Evolutionary conservation across 2,797 vertebrate species (phyloP).

Genomic region (Saxicola maurus): DNA sequence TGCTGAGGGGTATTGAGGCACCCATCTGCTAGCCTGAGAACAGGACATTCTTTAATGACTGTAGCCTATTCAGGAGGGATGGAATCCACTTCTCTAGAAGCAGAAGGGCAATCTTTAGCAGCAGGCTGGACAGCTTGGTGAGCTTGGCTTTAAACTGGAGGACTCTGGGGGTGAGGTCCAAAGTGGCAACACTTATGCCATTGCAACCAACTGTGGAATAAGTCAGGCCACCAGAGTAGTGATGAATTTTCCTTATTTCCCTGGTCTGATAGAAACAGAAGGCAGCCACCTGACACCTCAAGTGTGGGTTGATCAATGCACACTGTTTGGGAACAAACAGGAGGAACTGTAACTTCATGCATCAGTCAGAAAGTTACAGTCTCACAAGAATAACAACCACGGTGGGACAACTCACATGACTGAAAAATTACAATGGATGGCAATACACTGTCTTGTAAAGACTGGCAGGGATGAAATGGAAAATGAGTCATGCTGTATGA

Average conservation of each 20-base stretch:
- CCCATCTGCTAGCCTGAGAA: not conserved
- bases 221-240: not conserved
- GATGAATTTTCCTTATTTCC: not conserved
- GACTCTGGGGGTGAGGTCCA: not conserved
- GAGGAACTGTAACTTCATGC: not conserved
- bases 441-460: not conserved
- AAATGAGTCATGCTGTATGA: not conserved
- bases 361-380: not conserved
- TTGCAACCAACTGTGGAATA: not conserved
- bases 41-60: not conserved
- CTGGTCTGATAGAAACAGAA: not conserved
- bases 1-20: not conserved
- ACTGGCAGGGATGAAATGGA: not conserved
- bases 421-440: not conserved
- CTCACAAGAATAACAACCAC: not conserved
- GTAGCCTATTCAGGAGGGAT: accelerated
- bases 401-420: not conserved
- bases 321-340: not conserved
- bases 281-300: not conserved
- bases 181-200: not conserved
- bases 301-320: not conserved
- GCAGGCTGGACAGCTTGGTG: not conserved
- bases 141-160: not conserved
- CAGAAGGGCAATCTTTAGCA: not conserved
- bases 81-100: not conserved